Evolutionary conservation across 2,888 invertebrate species (phyloP).

Genomic region (Melipona bicolor): DNA sequence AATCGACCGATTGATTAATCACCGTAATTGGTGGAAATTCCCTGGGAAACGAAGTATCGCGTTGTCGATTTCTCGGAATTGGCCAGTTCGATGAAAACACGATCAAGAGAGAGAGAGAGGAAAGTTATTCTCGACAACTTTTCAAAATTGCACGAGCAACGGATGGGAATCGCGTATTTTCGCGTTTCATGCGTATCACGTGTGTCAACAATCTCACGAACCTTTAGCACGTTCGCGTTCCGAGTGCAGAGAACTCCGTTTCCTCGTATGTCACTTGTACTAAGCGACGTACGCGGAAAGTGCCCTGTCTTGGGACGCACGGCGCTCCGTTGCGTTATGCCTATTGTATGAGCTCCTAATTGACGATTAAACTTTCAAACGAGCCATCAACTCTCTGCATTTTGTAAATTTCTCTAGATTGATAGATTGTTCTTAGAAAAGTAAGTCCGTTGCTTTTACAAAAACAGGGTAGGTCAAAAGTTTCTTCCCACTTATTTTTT

Average conservation of each 20-base stretch:
- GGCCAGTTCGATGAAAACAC: not conserved
- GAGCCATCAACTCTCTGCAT: too few species aligned
- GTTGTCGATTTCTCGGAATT: not conserved
- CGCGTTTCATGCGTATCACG: constrained; percentile 34
- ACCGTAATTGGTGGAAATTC: not conserved
- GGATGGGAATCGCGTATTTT: constrained; percentile 22
- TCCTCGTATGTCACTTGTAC: constrained; percentile 20
- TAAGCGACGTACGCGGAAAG: constrained; percentile 13
- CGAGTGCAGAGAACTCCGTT: constrained; percentile 10
- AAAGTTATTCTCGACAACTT: not conserved
- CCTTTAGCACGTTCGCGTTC: constrained; percentile 22
- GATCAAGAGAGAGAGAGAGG: not conserved
- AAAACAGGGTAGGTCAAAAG: too few species aligned
- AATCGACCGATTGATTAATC: not conserved
- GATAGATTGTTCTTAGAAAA: too few species aligned
- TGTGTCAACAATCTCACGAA: not conserved
- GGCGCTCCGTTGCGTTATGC: not conserved
- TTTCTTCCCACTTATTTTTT: too few species aligned
- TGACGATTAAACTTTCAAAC: not conserved
- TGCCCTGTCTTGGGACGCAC: not conserved
- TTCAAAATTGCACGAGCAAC: not conserved
- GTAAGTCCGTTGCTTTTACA: too few species aligned
- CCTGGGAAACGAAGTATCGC: not conserved
- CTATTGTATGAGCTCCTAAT: not conserved
- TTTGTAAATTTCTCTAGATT: too few species aligned